Conservation (phyloP, 2,797 vertebrate genomes). For the Manis crassicaudata region DNA sequence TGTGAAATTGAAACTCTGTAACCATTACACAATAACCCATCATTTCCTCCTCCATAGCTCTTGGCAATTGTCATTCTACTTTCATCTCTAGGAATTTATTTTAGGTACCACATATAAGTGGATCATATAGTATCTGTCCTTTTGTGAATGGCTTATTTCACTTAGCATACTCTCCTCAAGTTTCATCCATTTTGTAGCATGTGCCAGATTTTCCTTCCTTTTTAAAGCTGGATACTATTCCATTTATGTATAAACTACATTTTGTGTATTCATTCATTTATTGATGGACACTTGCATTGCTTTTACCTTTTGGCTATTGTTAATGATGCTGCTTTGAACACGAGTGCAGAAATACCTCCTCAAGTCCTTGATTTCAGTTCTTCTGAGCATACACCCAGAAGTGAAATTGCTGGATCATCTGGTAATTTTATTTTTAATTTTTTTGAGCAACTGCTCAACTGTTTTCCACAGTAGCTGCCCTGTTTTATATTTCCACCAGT, state of each 20-base stretch:
- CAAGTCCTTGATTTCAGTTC: neutral
- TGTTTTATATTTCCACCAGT: neutral
- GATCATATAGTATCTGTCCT: neutral
- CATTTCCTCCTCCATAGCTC: neutral
- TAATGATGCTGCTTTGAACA: neutral
- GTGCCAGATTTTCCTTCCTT: neutral
- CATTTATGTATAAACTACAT: neutral
- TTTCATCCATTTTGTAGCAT: neutral
- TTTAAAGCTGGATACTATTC: neutral
- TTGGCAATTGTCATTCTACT: neutral
- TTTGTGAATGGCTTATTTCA: neutral
- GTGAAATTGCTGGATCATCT: neutral
- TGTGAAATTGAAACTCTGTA: neutral
- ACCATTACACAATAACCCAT: neutral
- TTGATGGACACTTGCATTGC: neutral
- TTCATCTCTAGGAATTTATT: slow-evolving; percentile 5
- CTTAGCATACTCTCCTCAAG: neutral
- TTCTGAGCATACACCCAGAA: neutral
- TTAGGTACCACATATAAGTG: neutral
- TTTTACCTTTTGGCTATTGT: neutral
- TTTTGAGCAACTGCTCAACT: neutral
- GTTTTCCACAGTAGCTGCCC: neutral
- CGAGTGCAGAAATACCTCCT: neutral
- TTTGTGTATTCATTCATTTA: neutral
- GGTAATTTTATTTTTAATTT: neutral